A percentile compares a stretch with the other conserved stretches of the same genome.
phyloP scores from a whole-genome alignment of 2,797 vertebrate species.

The Hyperoplus lanceolatus region DNA sequence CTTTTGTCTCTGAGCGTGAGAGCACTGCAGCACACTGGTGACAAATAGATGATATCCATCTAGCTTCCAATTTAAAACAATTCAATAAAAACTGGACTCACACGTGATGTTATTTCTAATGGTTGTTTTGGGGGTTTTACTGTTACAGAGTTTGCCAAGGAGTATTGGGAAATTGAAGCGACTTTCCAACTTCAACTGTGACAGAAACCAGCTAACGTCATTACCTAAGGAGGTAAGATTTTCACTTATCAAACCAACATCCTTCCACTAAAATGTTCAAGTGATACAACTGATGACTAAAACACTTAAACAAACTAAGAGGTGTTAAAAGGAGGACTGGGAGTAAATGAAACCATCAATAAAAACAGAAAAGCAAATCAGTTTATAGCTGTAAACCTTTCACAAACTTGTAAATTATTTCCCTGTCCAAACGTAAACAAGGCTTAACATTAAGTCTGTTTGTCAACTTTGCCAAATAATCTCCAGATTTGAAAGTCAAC shows the following conservation, averaged over 20 bases:
- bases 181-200: constrained; percentile 96
- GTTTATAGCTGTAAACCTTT: background rate
- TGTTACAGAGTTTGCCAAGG: constrained; percentile 91
- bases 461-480: background rate
- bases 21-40: background rate
- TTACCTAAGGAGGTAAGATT: constrained; percentile 96
- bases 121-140: constrained; percentile 20
- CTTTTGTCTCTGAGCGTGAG: constrained; percentile 13
- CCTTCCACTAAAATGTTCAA: background rate
- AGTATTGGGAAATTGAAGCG: constrained; percentile 96
- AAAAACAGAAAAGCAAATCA: background rate
- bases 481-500: background rate
- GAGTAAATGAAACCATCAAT: no score
- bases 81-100: background rate
- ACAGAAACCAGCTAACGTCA: constrained; percentile 93
- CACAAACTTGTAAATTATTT: no score
- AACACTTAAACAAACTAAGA: no score
- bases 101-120: constrained; percentile 10
- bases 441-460: no score
- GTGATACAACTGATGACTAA: no score
- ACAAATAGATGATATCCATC: constrained; percentile 1
- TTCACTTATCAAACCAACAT: background rate
- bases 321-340: no score
- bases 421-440: no score
- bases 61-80: background rate